phyloP scores from a whole-genome alignment of 2,888 invertebrate species.

The Catocala fraxini region DNA sequence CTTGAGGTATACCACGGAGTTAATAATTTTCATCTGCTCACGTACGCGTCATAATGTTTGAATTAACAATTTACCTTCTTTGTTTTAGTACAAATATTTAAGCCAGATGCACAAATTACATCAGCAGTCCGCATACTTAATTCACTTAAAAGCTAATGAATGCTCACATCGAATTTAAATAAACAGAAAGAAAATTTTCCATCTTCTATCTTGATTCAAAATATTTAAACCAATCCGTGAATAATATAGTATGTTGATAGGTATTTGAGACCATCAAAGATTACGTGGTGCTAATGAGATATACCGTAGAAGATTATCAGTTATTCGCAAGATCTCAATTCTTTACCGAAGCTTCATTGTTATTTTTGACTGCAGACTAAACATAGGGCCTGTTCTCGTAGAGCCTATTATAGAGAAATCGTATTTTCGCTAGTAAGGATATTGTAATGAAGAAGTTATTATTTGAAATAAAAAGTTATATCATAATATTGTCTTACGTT shows the following conservation, averaged over 20 bases:
- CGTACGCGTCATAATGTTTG: background rate
- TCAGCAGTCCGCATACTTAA: slow-evolving; percentile 11
- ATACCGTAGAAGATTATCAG: slow-evolving; percentile 10
- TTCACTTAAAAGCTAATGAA: slow-evolving; percentile 9
- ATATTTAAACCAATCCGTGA: slow-evolving; percentile 11
- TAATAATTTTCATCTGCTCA: slow-evolving; percentile 22
- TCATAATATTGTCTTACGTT: too few relatives aligned
- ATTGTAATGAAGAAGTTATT: too few relatives aligned
- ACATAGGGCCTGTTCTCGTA: slow-evolving; percentile 16
- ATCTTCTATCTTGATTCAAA: slow-evolving; percentile 9
- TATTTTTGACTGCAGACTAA: slow-evolving; percentile 35
- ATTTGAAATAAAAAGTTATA: too few relatives aligned
- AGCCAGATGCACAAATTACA: slow-evolving; percentile 11
- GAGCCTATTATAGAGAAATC: too few relatives aligned
- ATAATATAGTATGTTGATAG: slow-evolving; percentile 1
- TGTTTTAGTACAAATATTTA: slow-evolving; percentile 8
- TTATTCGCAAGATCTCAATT: slow-evolving; percentile 7
- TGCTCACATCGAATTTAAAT: background rate
- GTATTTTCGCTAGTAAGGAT: too few relatives aligned
- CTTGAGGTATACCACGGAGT: slow-evolving; percentile 20
- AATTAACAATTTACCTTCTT: slow-evolving; percentile 3
- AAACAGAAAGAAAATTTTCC: background rate
- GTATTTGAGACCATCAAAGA: slow-evolving; percentile 3
- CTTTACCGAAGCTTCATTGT: slow-evolving; percentile 13
- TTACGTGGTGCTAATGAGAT: slow-evolving; percentile 30